phyloP scores from a whole-genome alignment of 2,797 vertebrate genomes.

The Enteromius unitaeniatus region DNA sequence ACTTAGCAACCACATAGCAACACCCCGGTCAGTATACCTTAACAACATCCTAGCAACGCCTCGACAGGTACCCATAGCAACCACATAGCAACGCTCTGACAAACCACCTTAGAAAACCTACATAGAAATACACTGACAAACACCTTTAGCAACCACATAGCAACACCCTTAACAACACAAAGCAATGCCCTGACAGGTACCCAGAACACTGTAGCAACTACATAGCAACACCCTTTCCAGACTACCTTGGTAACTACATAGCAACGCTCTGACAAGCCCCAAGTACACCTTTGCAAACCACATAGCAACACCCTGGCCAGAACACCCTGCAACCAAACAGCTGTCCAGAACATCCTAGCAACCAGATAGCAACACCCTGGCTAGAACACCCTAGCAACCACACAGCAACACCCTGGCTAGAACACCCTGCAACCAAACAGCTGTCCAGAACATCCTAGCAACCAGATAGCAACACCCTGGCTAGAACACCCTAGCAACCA shows the following conservation, averaged over 20 bases:
- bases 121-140: too few species aligned
- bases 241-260: background rate
- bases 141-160: background rate
- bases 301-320: background rate
- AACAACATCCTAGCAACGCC: background rate
- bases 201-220: too few species aligned
- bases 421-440: background rate
- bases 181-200: background rate
- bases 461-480: background rate
- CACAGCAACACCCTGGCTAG: background rate
- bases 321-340: too few species aligned
- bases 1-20: background rate
- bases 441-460: background rate
- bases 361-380: too few species aligned
- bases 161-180: background rate
- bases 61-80: too few species aligned
- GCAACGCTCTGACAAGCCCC: accelerated
- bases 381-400: too few species aligned
- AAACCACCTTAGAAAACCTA: too few species aligned
- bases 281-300: background rate
- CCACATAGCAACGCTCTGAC: too few species aligned
- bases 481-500: background rate
- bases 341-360: background rate
- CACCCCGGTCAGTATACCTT: too few species aligned
- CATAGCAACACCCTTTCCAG: too few species aligned